Evolutionary conservation across 2,113 vertebrate species (phyloP).

Genomic region (Cryptotis parvus): DNA sequence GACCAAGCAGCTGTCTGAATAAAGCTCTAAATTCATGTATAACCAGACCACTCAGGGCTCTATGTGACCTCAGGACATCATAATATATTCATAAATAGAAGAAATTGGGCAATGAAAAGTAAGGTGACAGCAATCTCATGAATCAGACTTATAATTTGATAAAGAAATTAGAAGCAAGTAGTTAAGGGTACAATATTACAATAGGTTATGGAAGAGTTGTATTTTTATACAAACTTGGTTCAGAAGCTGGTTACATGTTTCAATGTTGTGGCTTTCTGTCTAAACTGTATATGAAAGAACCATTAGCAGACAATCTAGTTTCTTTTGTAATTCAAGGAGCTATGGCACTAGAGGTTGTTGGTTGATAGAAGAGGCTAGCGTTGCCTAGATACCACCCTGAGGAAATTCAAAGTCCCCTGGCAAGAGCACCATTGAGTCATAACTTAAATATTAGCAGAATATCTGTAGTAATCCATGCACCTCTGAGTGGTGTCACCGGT

Average conservation of each 20-base stretch:
- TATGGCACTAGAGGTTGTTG: not conserved
- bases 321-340: not conserved
- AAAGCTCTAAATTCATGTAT: slow-evolving; percentile 26
- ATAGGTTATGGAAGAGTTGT: not conserved
- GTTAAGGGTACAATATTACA: not conserved
- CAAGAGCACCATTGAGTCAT: not conserved
- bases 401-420: not conserved
- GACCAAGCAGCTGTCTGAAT: slow-evolving; percentile 28
- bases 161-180: slow-evolving; percentile 7
- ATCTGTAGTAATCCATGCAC: not conserved
- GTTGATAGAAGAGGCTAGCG: not conserved
- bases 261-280: not conserved
- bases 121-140: not conserved
- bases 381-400: rapidly evolving
- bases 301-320: not conserved
- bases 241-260: not conserved
- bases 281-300: not conserved
- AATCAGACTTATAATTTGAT: not conserved
- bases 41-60: slow-evolving; percentile 10
- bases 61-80: not conserved
- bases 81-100: not conserved
- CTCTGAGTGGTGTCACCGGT: not conserved
- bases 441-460: not conserved
- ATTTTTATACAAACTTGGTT: not conserved
- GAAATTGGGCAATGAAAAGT: not conserved